These are phyloP conservation scores for Polypedilum pembai DNA, from an alignment of 1,140 invertebrate genomes.

Conservation along the genomic window DNA sequence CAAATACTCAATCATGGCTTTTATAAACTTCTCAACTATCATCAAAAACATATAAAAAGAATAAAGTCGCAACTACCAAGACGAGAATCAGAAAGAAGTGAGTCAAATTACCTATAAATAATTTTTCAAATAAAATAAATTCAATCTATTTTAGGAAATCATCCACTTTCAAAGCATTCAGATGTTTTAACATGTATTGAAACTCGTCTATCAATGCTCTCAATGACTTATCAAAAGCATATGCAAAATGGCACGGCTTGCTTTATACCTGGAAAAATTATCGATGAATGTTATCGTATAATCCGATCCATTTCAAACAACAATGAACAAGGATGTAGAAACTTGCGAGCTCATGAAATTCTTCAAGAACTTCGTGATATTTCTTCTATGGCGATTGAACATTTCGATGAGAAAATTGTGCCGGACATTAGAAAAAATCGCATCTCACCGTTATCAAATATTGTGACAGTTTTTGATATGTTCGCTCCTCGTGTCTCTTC, in stretches of 20 bases:
- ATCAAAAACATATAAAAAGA: slow-evolving; percentile 61
- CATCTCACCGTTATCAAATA: neutral
- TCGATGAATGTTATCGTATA: slow-evolving; percentile 78
- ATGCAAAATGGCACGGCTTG: slow-evolving; percentile 63
- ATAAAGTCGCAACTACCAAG: slow-evolving; percentile 78
- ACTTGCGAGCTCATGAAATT: slow-evolving; percentile 68
- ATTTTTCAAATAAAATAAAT: neutral
- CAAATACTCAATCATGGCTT: slow-evolving; percentile 74
- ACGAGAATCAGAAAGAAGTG: slow-evolving; percentile 77
- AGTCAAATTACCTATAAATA: slow-evolving; percentile 26
- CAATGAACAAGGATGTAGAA: slow-evolving; percentile 47
- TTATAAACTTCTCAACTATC: slow-evolving; percentile 66
- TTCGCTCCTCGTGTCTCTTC: neutral
- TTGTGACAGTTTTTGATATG: neutral
- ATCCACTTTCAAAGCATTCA: slow-evolving; percentile 74
- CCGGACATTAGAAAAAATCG: slow-evolving; percentile 31
- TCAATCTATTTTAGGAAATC: slow-evolving; percentile 48
- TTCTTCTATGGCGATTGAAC: slow-evolving; percentile 93
- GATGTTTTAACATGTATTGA: slow-evolving; percentile 86
- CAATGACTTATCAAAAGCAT: slow-evolving; percentile 87
- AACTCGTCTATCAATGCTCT: slow-evolving; percentile 81
- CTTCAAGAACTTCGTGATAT: slow-evolving; percentile 83
- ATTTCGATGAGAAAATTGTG: slow-evolving; percentile 85
- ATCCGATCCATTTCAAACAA: slow-evolving; percentile 59
- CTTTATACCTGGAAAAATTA: slow-evolving; percentile 89